Percentiles rank a stretch among this genome's conserved stretches.
Conservation (phyloP, 2,113 vertebrate genomes). For the Aleadryas rufinucha region DNA sequence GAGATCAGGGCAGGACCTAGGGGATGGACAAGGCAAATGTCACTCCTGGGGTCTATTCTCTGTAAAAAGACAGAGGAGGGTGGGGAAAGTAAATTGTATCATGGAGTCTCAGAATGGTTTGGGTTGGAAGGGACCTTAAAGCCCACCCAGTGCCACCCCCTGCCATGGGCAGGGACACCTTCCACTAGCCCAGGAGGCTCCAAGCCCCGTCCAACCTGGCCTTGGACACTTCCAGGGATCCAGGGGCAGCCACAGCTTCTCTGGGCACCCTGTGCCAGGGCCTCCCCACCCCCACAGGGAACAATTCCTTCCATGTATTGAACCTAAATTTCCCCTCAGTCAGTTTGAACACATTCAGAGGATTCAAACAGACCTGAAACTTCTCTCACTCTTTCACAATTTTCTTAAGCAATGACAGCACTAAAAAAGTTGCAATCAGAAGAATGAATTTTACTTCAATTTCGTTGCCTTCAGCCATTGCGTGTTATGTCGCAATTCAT, state of each 20-base stretch:
- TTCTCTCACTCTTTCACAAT: slow-evolving; percentile 4
- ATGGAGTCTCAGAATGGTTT: background rate
- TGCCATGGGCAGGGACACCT: background rate
- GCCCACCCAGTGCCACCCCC: background rate
- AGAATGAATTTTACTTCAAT: slow-evolving; percentile 15
- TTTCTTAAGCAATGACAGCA: background rate
- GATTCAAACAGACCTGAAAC: background rate
- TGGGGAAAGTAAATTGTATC: background rate
- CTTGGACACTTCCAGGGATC: background rate
- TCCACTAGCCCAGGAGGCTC: rapidly evolving
- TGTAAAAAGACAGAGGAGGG: background rate
- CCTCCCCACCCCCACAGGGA: rapidly evolving
- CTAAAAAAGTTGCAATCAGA: background rate
- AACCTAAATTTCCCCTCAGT: background rate
- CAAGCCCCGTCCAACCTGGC: rapidly evolving
- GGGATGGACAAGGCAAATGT: background rate
- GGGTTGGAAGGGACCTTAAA: background rate
- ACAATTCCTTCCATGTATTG: background rate
- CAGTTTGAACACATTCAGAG: background rate
- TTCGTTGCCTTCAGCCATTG: background rate
- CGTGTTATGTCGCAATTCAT: background rate
- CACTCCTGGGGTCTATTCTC: rapidly evolving
- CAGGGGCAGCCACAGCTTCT: background rate
- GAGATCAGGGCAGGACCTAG: background rate
- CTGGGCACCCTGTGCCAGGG: background rate